phyloP scores from a whole-genome alignment of 2,888 invertebrate species.

The Hemaris fuciformis region DNA sequence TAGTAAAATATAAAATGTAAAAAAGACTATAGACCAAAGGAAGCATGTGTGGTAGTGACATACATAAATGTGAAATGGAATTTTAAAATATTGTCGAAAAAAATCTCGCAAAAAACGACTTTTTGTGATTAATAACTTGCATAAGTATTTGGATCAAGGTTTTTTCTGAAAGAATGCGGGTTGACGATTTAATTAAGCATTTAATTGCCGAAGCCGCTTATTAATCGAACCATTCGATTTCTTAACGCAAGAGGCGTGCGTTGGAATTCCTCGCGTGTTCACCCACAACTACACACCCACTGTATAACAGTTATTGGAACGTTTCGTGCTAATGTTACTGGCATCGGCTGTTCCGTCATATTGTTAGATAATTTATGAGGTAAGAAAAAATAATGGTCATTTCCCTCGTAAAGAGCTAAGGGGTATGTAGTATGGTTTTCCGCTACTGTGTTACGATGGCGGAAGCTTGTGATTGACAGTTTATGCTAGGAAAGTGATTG shows the following conservation, averaged over 20 bases:
- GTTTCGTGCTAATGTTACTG: background rate
- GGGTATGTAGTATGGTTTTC: background rate
- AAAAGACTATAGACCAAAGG: too few relatives aligned
- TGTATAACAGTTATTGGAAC: conserved; percentile 4
- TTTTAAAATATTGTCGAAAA: too few relatives aligned
- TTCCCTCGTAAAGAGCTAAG: background rate
- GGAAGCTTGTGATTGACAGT: background rate
- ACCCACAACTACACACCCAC: background rate
- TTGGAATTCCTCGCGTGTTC: conserved; percentile 2
- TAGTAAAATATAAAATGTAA: too few relatives aligned
- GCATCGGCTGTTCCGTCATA: background rate
- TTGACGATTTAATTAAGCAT: background rate
- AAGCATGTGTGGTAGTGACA: too few relatives aligned
- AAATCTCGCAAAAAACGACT: too few relatives aligned
- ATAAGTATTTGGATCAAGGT: background rate
- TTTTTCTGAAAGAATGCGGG: background rate
- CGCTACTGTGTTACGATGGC: background rate
- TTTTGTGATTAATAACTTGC: background rate
- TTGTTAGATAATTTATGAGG: conserved; percentile 3
- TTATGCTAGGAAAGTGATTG: background rate
- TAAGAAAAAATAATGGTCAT: background rate
- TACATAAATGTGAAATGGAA: too few relatives aligned
- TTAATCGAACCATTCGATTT: conserved; percentile 1
- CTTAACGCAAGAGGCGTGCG: background rate
- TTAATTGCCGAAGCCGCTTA: background rate